Evolutionary conservation across 2,113 vertebrate species (phyloP).

Genomic region (Pterocles gutturalis): DNA sequence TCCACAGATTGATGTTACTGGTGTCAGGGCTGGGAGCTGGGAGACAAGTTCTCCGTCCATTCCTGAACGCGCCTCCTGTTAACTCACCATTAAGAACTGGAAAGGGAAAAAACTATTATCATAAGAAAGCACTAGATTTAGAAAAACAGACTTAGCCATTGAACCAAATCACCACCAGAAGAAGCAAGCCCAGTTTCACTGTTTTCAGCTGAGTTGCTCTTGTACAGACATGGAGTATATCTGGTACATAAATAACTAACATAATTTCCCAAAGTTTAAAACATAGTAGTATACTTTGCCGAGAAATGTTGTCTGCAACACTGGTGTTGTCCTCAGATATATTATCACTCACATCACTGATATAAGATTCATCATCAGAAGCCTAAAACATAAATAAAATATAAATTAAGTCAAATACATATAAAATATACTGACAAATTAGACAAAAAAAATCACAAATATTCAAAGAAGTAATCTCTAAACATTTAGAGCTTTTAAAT

Average conservation of each 20-base stretch:
- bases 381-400: constrained; percentile 79
- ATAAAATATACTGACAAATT: background rate
- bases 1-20: constrained; percentile 99
- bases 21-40: constrained; percentile 93
- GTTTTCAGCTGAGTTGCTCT: background rate
- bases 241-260: background rate
- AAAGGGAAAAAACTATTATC: background rate
- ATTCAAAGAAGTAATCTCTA: background rate
- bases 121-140: background rate
- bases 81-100: constrained; percentile 95
- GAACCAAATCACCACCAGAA: background rate
- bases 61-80: constrained; percentile 91
- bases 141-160: background rate
- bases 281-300: constrained; percentile 88
- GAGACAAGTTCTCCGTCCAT: constrained; percentile 92
- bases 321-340: constrained; percentile 99
- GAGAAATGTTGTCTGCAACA: constrained; percentile 94
- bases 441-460: background rate
- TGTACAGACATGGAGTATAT: background rate
- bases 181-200: constrained; percentile 19
- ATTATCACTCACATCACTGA: constrained; percentile 99
- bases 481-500: background rate
- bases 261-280: constrained; percentile 15
- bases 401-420: background rate
- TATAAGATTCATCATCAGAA: constrained; percentile 98